phyloP scores from a whole-genome alignment of 2,888 invertebrate species.

The Aspidapion aeneum region DNA sequence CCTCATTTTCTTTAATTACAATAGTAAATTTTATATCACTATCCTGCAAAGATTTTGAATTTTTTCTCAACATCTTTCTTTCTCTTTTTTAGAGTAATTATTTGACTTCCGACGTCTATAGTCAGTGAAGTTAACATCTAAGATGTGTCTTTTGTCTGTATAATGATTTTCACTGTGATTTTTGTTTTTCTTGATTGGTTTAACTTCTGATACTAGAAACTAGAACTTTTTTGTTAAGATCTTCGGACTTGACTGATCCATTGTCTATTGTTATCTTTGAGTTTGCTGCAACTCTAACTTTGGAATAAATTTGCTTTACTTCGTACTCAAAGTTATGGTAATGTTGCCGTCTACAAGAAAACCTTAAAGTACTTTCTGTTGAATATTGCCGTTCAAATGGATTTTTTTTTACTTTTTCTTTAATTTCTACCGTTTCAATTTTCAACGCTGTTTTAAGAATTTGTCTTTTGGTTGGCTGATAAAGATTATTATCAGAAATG shows the following conservation, averaged over 20 bases:
- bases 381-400: conserved; percentile 49
- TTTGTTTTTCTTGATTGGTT: conserved; percentile 42
- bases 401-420: conserved; percentile 56
- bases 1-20: too few species aligned
- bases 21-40: too few species aligned
- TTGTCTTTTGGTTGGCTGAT: too few species aligned
- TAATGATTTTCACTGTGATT: too few species aligned
- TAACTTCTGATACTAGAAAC: conserved; percentile 36
- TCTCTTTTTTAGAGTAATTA: conserved; percentile 25
- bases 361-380: conserved; percentile 42
- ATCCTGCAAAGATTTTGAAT: too few species aligned
- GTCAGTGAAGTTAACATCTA: conserved; percentile 37
- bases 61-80: conserved; percentile 14
- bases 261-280: conserved; percentile 46
- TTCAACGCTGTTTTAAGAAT: too few species aligned
- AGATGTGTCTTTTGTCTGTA: conserved; percentile 34
- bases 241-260: conserved; percentile 37
- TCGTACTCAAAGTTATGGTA: conserved; percentile 40
- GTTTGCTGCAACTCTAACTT: conserved; percentile 39
- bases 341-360: conserved; percentile 39
- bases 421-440: conserved; percentile 55
- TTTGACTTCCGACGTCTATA: conserved; percentile 36
- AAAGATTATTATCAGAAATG: too few species aligned
- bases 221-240: conserved; percentile 33
- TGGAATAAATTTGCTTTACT: conserved; percentile 40